Percentiles rank a stretch among this genome's conserved stretches.
Evolutionary conservation across 2,113 vertebrate species (phyloP).

Genomic region (Butastur rufipennis): DNA sequence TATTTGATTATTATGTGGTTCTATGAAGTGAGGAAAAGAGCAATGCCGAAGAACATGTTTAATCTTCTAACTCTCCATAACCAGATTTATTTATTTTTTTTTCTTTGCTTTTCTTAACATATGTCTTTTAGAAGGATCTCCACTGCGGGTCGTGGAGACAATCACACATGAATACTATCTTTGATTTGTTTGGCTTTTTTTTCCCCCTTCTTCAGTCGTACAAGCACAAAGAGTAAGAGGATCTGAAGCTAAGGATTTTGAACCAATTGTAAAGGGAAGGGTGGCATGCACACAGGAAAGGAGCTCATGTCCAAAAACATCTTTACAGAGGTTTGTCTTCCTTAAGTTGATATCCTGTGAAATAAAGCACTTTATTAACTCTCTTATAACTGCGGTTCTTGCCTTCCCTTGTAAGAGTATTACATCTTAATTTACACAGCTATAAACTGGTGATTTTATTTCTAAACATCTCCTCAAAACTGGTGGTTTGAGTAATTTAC

Average conservation of each 20-base stretch:
- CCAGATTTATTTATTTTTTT: background rate
- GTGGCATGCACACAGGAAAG: background rate
- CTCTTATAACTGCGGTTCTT: background rate
- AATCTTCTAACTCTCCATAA: background rate
- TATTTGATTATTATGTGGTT: background rate
- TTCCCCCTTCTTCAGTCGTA: background rate
- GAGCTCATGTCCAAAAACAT: background rate
- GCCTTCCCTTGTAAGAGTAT: background rate
- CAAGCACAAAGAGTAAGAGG: background rate
- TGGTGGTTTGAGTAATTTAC: background rate
- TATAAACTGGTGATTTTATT: background rate
- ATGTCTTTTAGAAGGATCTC: background rate
- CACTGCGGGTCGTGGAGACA: background rate
- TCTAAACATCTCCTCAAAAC: background rate
- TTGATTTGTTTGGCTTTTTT: background rate
- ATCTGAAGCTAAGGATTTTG: background rate
- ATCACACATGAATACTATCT: fast-evolving
- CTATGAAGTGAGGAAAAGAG: background rate
- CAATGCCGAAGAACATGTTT: fast-evolving
- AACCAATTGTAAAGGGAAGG: background rate
- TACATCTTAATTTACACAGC: background rate
- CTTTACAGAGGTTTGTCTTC: background rate
- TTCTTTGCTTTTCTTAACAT: background rate
- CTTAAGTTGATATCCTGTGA: background rate
- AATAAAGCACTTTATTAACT: background rate